Conservation (phyloP, 2,888 invertebrate genomes). For the Ennomos fuscantarius region DNA sequence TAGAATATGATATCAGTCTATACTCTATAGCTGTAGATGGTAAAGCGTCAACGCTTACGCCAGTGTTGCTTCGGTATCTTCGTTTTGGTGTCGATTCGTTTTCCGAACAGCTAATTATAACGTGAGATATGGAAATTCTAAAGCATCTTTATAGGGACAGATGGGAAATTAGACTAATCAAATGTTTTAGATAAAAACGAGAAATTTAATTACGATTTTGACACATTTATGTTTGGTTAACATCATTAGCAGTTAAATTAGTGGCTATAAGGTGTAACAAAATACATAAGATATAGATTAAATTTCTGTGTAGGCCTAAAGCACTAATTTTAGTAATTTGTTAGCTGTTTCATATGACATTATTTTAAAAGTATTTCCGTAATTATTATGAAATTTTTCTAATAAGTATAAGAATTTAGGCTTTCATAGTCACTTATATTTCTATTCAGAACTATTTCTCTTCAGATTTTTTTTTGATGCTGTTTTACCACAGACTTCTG, state of each 20-base stretch:
- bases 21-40: no score
- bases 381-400: no score
- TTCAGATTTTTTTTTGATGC: no score
- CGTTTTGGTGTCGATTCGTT: slow-evolving; percentile 21
- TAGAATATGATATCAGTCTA: no score
- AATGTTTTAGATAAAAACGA: slow-evolving; percentile 33
- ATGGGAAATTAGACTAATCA: slow-evolving; percentile 35
- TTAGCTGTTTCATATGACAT: no score
- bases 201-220: slow-evolving; percentile 37
- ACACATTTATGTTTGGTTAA: slow-evolving; percentile 34
- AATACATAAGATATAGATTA: slow-evolving; percentile 22
- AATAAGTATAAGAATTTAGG: no score
- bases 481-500: no score
- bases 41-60: no score
- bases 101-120: slow-evolving; percentile 30
- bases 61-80: background rate
- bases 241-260: slow-evolving; percentile 25
- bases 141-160: slow-evolving; percentile 40
- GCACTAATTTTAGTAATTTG: no score
- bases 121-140: slow-evolving; percentile 28
- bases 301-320: slow-evolving; percentile 18
- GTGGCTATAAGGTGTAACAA: slow-evolving; percentile 19
- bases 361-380: no score
- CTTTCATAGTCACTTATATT: no score
- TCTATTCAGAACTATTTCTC: no score